Base-by-base conservation (phyloP, 2,888 invertebrate species). In the Dichetophora obliterata region DNA sequence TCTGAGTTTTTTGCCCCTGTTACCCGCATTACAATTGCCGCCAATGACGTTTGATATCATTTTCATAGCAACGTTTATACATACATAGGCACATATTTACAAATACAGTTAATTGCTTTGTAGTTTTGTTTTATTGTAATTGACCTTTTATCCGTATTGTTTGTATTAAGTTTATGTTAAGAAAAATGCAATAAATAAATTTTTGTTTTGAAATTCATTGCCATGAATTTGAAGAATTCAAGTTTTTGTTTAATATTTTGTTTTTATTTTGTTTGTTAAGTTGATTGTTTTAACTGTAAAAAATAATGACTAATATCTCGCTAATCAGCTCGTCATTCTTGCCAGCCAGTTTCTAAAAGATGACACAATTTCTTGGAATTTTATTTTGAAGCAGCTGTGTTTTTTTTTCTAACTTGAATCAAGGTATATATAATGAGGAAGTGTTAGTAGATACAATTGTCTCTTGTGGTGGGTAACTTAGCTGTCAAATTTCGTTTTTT, bases 361-460 rank as follows among this genome's bases (percentile, higher is more conserved):
- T 63, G 63, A 63, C 63, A 63, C 63, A 68, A 50, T 24, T 68
- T 16, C 14, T 9, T 48, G 19, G 48, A 24, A 50, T 50, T 50
- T 68, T 16, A 50, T 3, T 68, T 68, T 16, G 1, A n/a, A 19
- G 9, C n/a, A n/a, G 1, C 37, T 65, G 43, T 16, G 34, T 16
- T 1, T n/a, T 31, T n/a, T 65, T 65, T 43, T 2, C 19, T 9
- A 34, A n/a, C 6, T 19, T 31, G 14, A n/a, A n/a, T n/a, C n/a
- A n/a, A n/a, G n/a, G n/a, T n/a, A n/a, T n/a, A n/a, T n/a, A n/a
- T n/a, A n/a, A n/a, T n/a, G n/a, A n/a, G n/a, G n/a, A n/a, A n/a
- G n/a, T n/a, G n/a, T n/a, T n/a, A n/a, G n/a, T n/a, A n/a, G n/a
- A n/a, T n/a, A n/a, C n/a, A n/a, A n/a, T n/a, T n/a, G n/a, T n/a